These are phyloP conservation scores for Tribolium castaneum DNA, from an alignment of 1,140 invertebrate genomes.

Conservation along the genomic window DNA sequence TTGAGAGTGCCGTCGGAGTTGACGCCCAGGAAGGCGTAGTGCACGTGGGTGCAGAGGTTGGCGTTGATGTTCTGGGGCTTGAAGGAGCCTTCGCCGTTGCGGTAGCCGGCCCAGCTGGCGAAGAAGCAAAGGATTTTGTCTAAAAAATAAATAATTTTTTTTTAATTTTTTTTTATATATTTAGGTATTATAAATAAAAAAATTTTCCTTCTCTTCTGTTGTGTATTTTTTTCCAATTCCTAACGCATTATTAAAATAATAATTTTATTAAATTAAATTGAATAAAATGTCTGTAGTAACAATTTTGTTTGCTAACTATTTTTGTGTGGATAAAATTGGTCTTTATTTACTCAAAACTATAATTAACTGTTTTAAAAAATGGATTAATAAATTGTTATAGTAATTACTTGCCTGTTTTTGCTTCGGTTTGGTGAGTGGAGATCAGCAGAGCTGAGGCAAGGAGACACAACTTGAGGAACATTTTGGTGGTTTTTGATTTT, in stretches of 20 bases:
- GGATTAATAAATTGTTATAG: too few species aligned
- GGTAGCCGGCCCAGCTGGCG: slow-evolving; percentile 72
- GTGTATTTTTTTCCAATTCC: too few species aligned
- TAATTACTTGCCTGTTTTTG: slow-evolving; percentile 10
- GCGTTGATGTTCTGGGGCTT: slow-evolving; percentile 69
- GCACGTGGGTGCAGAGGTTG: slow-evolving; percentile 73
- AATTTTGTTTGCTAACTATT: too few species aligned
- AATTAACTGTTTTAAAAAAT: too few species aligned
- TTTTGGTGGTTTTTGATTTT: neutral
- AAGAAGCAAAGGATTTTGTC: slow-evolving; percentile 70
- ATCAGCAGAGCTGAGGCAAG: neutral
- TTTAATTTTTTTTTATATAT: too few species aligned
- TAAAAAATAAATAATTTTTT: neutral
- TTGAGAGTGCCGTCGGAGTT: slow-evolving; percentile 57
- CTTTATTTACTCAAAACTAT: too few species aligned
- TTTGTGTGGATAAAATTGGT: too few species aligned
- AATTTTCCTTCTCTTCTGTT: too few species aligned
- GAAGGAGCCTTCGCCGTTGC: slow-evolving; percentile 67
- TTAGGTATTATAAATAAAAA: too few species aligned
- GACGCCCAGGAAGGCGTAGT: slow-evolving; percentile 76
- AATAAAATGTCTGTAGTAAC: too few species aligned
- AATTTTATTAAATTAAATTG: too few species aligned
- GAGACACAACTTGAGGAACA: neutral
- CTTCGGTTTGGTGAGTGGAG: neutral
- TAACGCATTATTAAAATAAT: too few species aligned